Base-by-base conservation (phyloP, 2,113 vertebrate species). In the Isurus oxyrinchus region DNA sequence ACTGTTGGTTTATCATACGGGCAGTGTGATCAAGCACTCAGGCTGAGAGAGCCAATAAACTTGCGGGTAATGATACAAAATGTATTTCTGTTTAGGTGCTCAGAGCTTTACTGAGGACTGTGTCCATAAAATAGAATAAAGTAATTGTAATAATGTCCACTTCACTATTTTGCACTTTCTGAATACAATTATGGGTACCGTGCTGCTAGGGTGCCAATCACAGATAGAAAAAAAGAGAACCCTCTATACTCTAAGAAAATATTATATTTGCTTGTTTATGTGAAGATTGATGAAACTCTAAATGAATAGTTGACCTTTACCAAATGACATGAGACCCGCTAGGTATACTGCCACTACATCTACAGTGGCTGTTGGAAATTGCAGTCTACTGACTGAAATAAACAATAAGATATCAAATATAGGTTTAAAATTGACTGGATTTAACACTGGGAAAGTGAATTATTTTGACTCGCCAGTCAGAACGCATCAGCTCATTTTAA, bases 401-500 rank as follows among this genome's bases (percentile, higher is more conserved):
- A 98, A 99, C 99, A 99, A 99, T 98, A 98, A 98, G 97, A 98
- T 98, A 98, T 98, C 98, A 98, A 97, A 98, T 97, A 98, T 97
- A 98, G 97, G 98, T 98, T 97, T 98, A 97, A 98, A 98, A 99
- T 98, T 98, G 98, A 98, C 97, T 98, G 97, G 97, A 97, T 98
- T 98, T 98, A 98, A 97, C 98, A 97, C 97, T 96, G 98, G 97
- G 97, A 97, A 97, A 97, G 97, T 98, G 98, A 97, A 98, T 98
- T 98, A 98, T 98, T 97, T 97, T 96, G 59, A 98, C 98, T 98
- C 97, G 98, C 97, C 97, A 98, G 98, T 98, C 98, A 98, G 98
- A 98, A 98, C 98, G 98, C 97, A 97, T 99, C 98, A 98, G 97
- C 97, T 97, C 96, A 97, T 97, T 97, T 97, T 97, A 97, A 97